Conservation (phyloP, 2,113 vertebrate genomes). For the Epinephelus lanceolatus region DNA sequence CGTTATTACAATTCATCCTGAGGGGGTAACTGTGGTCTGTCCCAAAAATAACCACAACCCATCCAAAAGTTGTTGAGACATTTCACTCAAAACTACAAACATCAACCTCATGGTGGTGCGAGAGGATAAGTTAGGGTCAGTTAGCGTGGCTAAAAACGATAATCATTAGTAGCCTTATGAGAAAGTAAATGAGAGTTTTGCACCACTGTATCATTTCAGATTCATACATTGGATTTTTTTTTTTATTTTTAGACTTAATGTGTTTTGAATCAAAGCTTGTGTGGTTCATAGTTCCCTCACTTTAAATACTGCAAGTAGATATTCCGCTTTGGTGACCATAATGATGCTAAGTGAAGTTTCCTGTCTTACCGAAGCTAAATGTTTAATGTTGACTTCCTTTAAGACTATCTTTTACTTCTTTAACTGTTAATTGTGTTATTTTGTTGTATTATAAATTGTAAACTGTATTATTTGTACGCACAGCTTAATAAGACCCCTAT, state of each 20-base stretch:
- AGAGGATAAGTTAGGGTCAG: too few species aligned
- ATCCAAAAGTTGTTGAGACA: too few species aligned
- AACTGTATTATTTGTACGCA: too few species aligned
- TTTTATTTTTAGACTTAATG: not conserved
- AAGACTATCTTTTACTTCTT: not conserved
- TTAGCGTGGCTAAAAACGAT: too few species aligned
- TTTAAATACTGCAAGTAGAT: not conserved
- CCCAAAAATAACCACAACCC: too few species aligned
- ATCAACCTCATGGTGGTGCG: too few species aligned
- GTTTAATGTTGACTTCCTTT: not conserved
- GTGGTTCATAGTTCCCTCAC: not conserved
- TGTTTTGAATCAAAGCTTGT: not conserved
- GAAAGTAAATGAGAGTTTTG: not conserved
- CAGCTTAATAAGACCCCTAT: too few species aligned
- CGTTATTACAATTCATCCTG: too few species aligned
- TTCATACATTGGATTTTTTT: not conserved
- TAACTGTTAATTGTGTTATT: not conserved
- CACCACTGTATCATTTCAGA: not conserved
- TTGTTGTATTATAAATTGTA: too few species aligned
- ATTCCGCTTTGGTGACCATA: not conserved
- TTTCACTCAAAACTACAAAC: too few species aligned
- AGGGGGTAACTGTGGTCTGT: too few species aligned
- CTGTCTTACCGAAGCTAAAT: not conserved
- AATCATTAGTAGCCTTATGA: too few species aligned
- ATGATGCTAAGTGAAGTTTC: conserved; percentile 2